Evolutionary conservation across 2,888 invertebrate species (phyloP), one percentile per base, ranked within the genome.

Genomic region (Tanytarsus gracilentus): DNA sequence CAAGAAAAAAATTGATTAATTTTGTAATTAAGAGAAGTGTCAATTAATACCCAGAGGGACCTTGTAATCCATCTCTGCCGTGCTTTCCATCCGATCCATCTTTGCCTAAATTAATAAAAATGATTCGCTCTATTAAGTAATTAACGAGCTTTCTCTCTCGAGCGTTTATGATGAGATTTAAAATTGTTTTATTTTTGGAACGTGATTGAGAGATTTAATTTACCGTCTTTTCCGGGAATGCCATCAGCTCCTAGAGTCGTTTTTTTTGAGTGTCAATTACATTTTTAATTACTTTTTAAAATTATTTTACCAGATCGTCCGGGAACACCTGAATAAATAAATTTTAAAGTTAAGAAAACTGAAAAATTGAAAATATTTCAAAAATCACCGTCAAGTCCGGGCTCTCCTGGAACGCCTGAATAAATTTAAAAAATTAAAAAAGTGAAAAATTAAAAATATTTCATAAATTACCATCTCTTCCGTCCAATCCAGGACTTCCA

Each of bases 401-500:
- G 50, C 26, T 50, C 21, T 27, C 36, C 44, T 11, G 33, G 21
- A 23, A 23, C 33, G 26, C 23, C 18, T 18, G 21, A 1, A 36
- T 8, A 26, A 52, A 18, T 23, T n/a, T 30, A 52, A 30, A 21
- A n/a, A n/a, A 23, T 50, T 11, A 4, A 26, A 7, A 4, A 23
- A 25, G 8, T 9, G 16, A 50, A 33, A 40, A 11, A 40, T 4
- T 26, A 53, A 9, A 5, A 21, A 27, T 36, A 21, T 16, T 39
- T 33, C 11, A 33, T 40, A 50, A 23, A 21, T 8, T 8, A 8
- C 8, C 27, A 66, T 93, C 91, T 60, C 90, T 76, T 0, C 93
- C 94, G 67, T 94, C 93, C 1, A 92, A 72, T 0, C 89, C 89
- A 0, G 83, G 75, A 39, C 81, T 78, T 1, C 88, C 88, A 0